Evolutionary conservation across 2,113 vertebrate species (phyloP).

Genomic region (Phalacrocorax pelagicus): DNA sequence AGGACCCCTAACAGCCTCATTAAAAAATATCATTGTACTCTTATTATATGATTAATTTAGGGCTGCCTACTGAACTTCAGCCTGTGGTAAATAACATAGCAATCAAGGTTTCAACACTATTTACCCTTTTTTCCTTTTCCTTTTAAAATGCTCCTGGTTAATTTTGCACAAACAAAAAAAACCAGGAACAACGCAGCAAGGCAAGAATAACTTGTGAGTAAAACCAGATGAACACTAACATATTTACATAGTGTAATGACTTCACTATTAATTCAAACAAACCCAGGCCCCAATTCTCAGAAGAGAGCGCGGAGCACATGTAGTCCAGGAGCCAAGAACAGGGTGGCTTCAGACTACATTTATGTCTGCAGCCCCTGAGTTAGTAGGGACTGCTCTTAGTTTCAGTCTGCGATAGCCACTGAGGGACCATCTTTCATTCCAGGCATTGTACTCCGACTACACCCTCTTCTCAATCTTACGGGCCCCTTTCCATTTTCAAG

Average conservation of each 20-base stretch:
- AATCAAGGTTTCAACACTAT: slow-evolving; percentile 54
- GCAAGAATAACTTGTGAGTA: slow-evolving; percentile 61
- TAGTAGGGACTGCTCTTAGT: not conserved
- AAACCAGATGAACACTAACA: slow-evolving; percentile 56
- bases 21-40: not conserved
- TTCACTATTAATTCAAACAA: slow-evolving; percentile 62
- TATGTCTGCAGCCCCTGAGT: not conserved
- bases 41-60: not conserved
- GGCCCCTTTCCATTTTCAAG: not conserved
- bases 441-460: not conserved
- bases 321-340: slow-evolving; percentile 39
- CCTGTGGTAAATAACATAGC: not conserved
- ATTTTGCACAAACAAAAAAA: slow-evolving; percentile 59
- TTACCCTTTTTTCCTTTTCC: not conserved
- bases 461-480: not conserved
- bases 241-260: slow-evolving; percentile 59
- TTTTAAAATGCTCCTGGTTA: slow-evolving; percentile 32
- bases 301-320: slow-evolving; percentile 9
- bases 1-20: not conserved
- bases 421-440: slow-evolving; percentile 25
- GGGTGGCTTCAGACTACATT: slow-evolving; percentile 37
- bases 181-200: slow-evolving; percentile 23
- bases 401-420: not conserved
- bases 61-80: not conserved
- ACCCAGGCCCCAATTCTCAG: slow-evolving; percentile 40